Evolutionary conservation across 2,888 invertebrate species (phyloP), one percentile per base, ranked within the genome.

Genomic region (Patella depressa): DNA sequence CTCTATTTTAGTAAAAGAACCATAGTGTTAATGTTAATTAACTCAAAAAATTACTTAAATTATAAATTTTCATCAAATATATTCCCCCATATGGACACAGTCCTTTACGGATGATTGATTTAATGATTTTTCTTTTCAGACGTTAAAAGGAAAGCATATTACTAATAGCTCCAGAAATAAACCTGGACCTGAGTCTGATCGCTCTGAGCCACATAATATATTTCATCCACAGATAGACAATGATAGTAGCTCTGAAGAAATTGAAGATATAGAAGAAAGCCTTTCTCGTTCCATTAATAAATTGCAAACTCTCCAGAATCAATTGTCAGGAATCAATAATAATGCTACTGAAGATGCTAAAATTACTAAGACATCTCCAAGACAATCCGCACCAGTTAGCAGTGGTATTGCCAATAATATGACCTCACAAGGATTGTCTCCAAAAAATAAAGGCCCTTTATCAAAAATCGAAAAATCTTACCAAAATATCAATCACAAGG

Each of bases 401-500:
- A 86, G 81, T 79, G 81, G 84, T 59, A 85, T 91, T 29, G 89
- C 90, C 14, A 91, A 90, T 76, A 91, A 91, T 79, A 89, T 90
- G 88, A 90, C 88, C 5, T 80, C 85, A 5, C 89, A 87, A 65
- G 89, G 88, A 4, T 86, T 87, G 82, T 85, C 85, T 3, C 85
- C 86, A 55, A 85, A 84, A 57, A 83, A 86, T 24, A 90, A 89
- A 84, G 87, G 89, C 7, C 85, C 89, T 17, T 81, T 90, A 53
- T 87, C 87, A 7, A 87, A 85, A 78, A 85, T 90, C 80, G 89
- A 91, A 82, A 90, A 90, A 76, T 89, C 90, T 2, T 90, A 89
- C 79, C 90, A 90, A 81, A 91, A 91, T 82, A 90, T 90, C 65
- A 90, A 89, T 81, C 90, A 88, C 76, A 91, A 91, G 81, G 88